These are phyloP conservation scores for Tachysurus vachellii DNA, from an alignment of 2,113 vertebrate species.

Conservation along the genomic window DNA sequence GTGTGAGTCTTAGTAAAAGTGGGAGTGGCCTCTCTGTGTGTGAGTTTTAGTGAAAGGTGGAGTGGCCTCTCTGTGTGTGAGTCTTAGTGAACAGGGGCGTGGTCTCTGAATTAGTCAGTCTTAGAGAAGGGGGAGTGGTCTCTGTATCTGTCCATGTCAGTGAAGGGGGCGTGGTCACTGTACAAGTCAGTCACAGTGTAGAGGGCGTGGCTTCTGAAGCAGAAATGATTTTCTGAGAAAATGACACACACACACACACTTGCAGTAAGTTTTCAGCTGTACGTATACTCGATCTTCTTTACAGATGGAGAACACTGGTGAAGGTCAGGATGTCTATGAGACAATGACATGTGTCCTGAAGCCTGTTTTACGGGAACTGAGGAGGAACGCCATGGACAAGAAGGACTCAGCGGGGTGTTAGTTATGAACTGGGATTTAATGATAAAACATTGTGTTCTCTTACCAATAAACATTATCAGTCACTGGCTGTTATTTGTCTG, in stretches of 20 bases:
- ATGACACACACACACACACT: not conserved
- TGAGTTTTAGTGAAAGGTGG: no score
- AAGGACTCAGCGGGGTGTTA: constrained; percentile 42
- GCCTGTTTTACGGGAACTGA: constrained; percentile 78
- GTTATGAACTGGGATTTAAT: not conserved
- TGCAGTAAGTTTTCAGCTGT: not conserved
- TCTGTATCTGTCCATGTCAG: not conserved
- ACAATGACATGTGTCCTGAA: constrained; percentile 79
- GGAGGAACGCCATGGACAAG: constrained; percentile 59
- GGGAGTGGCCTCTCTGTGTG: not conserved
- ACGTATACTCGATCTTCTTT: constrained; percentile 49
- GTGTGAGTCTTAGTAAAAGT: not conserved
- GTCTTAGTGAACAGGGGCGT: not conserved
- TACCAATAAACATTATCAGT: not conserved
- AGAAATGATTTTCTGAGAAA: not conserved
- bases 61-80: not conserved
- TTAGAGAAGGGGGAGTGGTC: not conserved
- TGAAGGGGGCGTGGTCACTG: no score
- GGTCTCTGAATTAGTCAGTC: not conserved
- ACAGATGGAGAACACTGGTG: constrained; percentile 77
- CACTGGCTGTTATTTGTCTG: not conserved
- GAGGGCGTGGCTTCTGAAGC: no score
- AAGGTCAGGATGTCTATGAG: constrained; percentile 73
- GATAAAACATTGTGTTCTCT: not conserved
- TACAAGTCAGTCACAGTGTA: not conserved